Evolutionary conservation across 2,888 invertebrate species (phyloP).

Genomic region (Hartigia nigra): DNA sequence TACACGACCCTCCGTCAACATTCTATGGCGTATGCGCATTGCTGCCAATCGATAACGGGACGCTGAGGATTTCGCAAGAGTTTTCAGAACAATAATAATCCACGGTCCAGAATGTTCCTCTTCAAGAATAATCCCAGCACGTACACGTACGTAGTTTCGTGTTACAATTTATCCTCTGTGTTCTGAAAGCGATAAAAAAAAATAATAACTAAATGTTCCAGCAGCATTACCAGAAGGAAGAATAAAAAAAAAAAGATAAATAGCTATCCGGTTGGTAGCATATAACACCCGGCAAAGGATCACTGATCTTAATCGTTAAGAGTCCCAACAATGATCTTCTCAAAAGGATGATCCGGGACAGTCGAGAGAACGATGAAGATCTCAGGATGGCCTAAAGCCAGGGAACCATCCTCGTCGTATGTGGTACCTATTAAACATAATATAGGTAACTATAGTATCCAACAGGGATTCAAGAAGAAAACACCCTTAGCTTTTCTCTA

Average conservation of each 20-base stretch:
- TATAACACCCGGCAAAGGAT: slow-evolving; percentile 38
- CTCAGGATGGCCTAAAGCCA: slow-evolving; percentile 17
- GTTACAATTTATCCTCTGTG: background rate
- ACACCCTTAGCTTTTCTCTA: background rate
- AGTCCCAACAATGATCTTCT: slow-evolving; percentile 58
- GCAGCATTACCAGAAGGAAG: slow-evolving; percentile 7
- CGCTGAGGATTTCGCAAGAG: background rate
- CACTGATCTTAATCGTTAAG: slow-evolving; percentile 56
- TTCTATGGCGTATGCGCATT: background rate
- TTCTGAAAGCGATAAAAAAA: background rate
- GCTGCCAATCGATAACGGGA: background rate
- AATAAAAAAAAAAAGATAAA: slow-evolving; percentile 32
- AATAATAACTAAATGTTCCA: background rate
- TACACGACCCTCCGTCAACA: background rate
- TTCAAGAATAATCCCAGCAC: background rate
- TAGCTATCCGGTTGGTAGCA: slow-evolving; percentile 27
- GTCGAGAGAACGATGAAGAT: slow-evolving; percentile 40
- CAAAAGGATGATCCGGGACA: slow-evolving; percentile 56
- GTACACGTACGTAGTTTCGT: background rate
- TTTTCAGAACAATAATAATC: background rate
- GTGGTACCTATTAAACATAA: background rate
- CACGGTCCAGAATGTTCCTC: background rate
- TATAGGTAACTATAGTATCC: background rate
- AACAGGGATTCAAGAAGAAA: background rate
- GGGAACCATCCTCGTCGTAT: background rate